phyloP scores from a whole-genome alignment of 2,797 vertebrate genomes.

The Cossypha niveicapilla region DNA sequence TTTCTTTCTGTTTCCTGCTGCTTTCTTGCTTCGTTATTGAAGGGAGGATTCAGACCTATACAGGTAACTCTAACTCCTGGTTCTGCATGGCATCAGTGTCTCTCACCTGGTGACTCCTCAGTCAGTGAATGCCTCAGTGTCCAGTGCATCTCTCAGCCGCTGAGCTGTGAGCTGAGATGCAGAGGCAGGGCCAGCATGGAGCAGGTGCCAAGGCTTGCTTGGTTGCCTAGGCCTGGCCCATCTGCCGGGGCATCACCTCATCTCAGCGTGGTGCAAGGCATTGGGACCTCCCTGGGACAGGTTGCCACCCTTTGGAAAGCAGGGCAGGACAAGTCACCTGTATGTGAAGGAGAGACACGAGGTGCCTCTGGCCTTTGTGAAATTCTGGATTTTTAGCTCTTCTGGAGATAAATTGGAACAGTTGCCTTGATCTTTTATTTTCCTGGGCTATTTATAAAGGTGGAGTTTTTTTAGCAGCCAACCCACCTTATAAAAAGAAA shows the following conservation, averaged over 20 bases:
- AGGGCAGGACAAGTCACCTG: not conserved
- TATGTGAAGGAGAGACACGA: fast-evolving
- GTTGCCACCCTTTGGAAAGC: constrained; percentile 42
- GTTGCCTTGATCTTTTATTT: not conserved
- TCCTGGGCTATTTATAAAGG: not conserved
- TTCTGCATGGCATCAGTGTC: constrained; percentile 77
- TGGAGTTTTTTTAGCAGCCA: not conserved
- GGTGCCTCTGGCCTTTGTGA: not conserved
- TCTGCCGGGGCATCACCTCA: not conserved
- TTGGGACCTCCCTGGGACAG: not conserved
- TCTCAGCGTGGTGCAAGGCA: not conserved
- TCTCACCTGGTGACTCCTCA: not conserved
- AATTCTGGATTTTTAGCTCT: not conserved
- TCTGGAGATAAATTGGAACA: not conserved
- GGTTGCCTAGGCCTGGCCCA: constrained; percentile 1
- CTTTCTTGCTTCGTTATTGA: constrained; percentile 88
- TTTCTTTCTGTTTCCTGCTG: constrained; percentile 94
- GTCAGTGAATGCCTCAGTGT: not conserved
- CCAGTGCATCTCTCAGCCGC: not conserved
- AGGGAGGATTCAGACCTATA: constrained; percentile 99
- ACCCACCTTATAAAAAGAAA: not conserved
- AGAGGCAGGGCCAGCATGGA: not conserved
- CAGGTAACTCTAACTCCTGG: constrained; percentile 79
- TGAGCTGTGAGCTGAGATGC: not conserved
- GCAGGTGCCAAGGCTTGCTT: not conserved